A percentile compares a stretch with the other conserved stretches of the same genome.
These are phyloP conservation scores for Myioborus miniatus DNA, from an alignment of 2,797 vertebrate species.

Conservation along the genomic window DNA sequence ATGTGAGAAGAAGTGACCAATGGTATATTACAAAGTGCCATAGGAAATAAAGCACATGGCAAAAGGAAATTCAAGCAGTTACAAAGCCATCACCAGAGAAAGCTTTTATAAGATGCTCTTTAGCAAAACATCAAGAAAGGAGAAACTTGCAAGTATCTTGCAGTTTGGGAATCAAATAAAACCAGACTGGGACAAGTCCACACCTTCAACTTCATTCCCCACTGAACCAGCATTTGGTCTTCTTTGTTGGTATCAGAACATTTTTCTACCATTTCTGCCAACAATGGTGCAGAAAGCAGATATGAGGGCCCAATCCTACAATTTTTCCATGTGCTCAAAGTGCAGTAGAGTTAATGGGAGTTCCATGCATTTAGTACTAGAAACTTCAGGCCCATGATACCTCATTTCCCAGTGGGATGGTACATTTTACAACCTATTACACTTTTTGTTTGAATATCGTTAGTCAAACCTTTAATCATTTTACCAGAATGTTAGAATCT, in stretches of 20 bases:
- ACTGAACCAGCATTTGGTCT: not conserved
- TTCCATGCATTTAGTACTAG: slow-evolving; percentile 41
- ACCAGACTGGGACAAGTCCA: not conserved
- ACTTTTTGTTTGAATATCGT: slow-evolving; percentile 65
- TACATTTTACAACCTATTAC: slow-evolving; percentile 69
- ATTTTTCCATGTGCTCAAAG: slow-evolving; percentile 26
- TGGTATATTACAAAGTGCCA: not conserved
- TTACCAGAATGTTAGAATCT: slow-evolving; percentile 64
- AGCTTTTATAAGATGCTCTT: not conserved
- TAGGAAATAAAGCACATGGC: not conserved
- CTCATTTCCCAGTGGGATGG: slow-evolving; percentile 49
- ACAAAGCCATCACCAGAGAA: not conserved
- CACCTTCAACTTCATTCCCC: not conserved
- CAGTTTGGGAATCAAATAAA: not conserved
- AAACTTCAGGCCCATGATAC: slow-evolving; percentile 40
- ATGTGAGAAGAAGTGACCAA: not conserved
- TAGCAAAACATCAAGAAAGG: not conserved
- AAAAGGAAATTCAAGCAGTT: not conserved
- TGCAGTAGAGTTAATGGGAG: slow-evolving; percentile 45
- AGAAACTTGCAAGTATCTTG: not conserved
- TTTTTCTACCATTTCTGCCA: slow-evolving; percentile 4
- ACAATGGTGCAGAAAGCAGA: not conserved
- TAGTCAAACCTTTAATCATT: slow-evolving; percentile 71
- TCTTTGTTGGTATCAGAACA: not conserved
- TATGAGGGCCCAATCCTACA: slow-evolving; percentile 11